Evolutionary conservation across 1,140 invertebrate species (phyloP).

Genomic region (silkworm (Bombyx mori)): ASM3026992v2 NC_085109.1:13868001-13868500

Average conservation of each 20-base stretch:
- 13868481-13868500: too few relatives aligned
- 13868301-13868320: conserved; percentile 57
- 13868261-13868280: conserved; percentile 52
- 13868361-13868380: conserved; percentile 50
- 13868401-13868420: conserved; percentile 41
- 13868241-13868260: conserved; percentile 49
- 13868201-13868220: conserved; percentile 39
- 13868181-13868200: conserved; percentile 24
- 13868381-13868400: conserved; percentile 63
- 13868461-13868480: background rate
- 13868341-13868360: conserved; percentile 59
- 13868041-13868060: conserved; percentile 55
- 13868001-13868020: conserved; percentile 62
- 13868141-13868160: conserved; percentile 67
- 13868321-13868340: conserved; percentile 62
- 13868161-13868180: conserved; percentile 47
- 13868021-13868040: conserved; percentile 65
- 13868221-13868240: conserved; percentile 47
- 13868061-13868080: conserved; percentile 66
- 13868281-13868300: conserved; percentile 56
- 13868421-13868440: conserved; percentile 5
- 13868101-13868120: conserved; percentile 68
- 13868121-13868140: conserved; percentile 62
- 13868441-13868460: background rate
- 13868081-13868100: conserved; percentile 54